phyloP scores from a whole-genome alignment of 2,797 vertebrate species.

The Rallus crepitans region DNA sequence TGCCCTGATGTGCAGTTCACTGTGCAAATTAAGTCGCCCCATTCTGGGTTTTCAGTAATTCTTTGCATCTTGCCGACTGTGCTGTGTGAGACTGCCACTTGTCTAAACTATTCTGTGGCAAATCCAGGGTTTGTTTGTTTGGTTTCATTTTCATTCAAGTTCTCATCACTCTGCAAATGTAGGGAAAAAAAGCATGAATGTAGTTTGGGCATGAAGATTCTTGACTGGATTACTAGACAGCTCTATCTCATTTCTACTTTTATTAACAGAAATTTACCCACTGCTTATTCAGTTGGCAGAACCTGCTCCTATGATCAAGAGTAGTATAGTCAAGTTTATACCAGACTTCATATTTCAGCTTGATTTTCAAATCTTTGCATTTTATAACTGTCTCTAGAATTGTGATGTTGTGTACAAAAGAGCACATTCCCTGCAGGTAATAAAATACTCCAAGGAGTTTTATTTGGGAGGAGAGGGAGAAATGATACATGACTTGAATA shows the following conservation, averaged over 20 bases:
- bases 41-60: not conserved
- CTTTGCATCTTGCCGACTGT: not conserved
- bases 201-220: not conserved
- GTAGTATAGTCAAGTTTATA: not conserved
- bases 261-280: not conserved
- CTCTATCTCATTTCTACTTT: not conserved
- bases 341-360: not conserved
- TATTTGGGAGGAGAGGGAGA: not conserved
- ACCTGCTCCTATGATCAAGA: not conserved
- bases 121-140: not conserved
- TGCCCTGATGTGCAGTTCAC: not conserved
- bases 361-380: not conserved
- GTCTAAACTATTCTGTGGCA: not conserved
- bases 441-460: not conserved
- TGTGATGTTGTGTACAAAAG: not conserved
- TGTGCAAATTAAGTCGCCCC: not conserved
- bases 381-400: not conserved
- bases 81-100: not conserved
- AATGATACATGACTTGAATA: not conserved
- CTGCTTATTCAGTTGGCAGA: not conserved
- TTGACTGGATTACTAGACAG: not conserved
- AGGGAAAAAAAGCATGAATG: not conserved
- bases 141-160: not conserved
- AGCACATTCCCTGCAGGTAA: not conserved
- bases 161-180: not conserved